These are phyloP conservation scores for Halocynthia roretzi DNA, from an alignment of 23 tunicate species.

Conservation along the genomic window DNA sequence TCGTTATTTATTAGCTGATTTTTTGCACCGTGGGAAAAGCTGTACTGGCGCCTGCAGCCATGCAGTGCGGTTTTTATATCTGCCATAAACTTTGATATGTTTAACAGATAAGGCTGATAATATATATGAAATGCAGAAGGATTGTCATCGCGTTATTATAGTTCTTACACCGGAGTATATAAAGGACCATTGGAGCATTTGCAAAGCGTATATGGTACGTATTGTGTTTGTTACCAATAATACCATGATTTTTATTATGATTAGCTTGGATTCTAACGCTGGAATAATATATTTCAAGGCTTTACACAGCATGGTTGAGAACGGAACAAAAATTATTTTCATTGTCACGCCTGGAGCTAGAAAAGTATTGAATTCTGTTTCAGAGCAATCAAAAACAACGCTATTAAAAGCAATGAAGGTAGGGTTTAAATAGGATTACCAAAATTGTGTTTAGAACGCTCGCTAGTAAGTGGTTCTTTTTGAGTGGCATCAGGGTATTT, in stretches of 20 bases:
- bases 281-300: neutral
- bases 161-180: slow-evolving; percentile 35
- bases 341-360: neutral
- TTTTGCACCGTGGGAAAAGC: too few species aligned
- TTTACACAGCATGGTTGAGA: slow-evolving; percentile 2
- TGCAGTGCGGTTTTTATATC: too few species aligned
- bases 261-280: too few species aligned
- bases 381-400: slow-evolving; percentile 1
- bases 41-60: too few species aligned
- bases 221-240: neutral
- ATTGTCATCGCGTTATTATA: slow-evolving; percentile 45
- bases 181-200: slow-evolving; percentile 51
- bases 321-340: slow-evolving; percentile 9
- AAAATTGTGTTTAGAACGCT: too few species aligned
- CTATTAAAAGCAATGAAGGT: slow-evolving; percentile 13
- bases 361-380: neutral
- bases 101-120: slow-evolving; percentile 32
- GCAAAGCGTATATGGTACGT: slow-evolving; percentile 12
- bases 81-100: too few species aligned
- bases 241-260: neutral
- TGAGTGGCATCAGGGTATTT: too few species aligned
- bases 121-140: slow-evolving; percentile 12
- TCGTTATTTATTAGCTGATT: too few species aligned
- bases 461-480: too few species aligned
- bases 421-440: neutral